Percentiles rank a stretch among this genome's conserved stretches.
Evolutionary conservation across 2,797 vertebrate species (phyloP).

Genomic region (Lophotriccus pileatus): DNA sequence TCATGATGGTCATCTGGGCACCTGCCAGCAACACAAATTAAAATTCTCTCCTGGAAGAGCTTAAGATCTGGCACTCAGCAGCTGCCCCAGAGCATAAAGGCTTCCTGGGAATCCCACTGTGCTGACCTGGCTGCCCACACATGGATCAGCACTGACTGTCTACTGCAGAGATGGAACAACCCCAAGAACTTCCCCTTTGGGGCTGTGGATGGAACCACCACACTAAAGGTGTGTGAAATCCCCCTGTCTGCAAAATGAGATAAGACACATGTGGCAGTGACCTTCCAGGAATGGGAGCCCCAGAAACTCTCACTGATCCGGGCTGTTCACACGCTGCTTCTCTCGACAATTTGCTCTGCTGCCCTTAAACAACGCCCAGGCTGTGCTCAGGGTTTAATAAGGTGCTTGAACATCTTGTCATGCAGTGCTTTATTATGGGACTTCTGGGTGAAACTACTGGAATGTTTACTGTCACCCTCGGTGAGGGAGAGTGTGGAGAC

Average conservation of each 20-base stretch:
- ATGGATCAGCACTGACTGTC: not conserved
- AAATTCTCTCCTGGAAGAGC: not conserved
- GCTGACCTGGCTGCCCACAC: not conserved
- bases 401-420: not conserved
- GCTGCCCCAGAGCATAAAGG: not conserved
- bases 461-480: not conserved
- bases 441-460: not conserved
- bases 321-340: not conserved
- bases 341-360: not conserved
- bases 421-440: not conserved
- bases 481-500: not conserved
- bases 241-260: not conserved
- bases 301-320: not conserved
- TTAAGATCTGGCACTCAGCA: not conserved
- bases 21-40: conserved; percentile 71
- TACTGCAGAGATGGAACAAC: not conserved
- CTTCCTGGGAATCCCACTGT: not conserved
- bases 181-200: not conserved
- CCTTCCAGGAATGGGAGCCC: not conserved
- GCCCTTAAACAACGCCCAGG: rapidly evolving
- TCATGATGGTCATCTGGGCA: conserved; percentile 99
- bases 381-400: not conserved
- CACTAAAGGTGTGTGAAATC: not conserved
- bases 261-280: not conserved
- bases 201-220: not conserved